These are phyloP conservation scores for Labrus mixtus DNA, from an alignment of 2,113 vertebrate genomes.

Conservation along the genomic window DNA sequence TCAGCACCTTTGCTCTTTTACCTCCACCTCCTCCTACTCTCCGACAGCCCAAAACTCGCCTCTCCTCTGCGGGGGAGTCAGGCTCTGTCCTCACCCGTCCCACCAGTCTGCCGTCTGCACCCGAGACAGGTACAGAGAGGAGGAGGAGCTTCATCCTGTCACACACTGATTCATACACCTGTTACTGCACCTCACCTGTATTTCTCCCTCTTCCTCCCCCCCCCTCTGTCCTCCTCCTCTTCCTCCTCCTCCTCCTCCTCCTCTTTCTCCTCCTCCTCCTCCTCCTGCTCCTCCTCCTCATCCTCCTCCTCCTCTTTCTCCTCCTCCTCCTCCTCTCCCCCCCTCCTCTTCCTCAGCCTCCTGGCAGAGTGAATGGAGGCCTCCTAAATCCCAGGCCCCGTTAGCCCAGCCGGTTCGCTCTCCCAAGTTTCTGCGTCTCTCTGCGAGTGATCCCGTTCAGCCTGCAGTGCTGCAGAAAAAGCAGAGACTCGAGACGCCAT, in stretches of 20 bases:
- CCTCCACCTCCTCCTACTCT: slow-evolving; percentile 30
- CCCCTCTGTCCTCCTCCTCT: slow-evolving; percentile 33
- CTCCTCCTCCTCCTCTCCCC: not conserved
- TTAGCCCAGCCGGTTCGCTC: slow-evolving; percentile 66
- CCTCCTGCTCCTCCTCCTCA: slow-evolving; percentile 40
- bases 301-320: slow-evolving; percentile 32
- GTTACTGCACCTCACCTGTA: not conserved
- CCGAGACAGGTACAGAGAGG: slow-evolving; percentile 79
- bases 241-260: slow-evolving; percentile 62
- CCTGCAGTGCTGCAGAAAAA: slow-evolving; percentile 54
- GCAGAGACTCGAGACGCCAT: slow-evolving; percentile 59
- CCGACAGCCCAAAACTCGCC: slow-evolving; percentile 46
- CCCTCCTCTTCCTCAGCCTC: slow-evolving; percentile 66
- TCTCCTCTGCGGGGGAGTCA: slow-evolving; percentile 43
- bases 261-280: slow-evolving; percentile 67
- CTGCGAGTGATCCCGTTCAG: slow-evolving; percentile 42
- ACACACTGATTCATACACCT: not conserved
- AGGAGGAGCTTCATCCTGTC: not conserved
- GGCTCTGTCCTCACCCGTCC: slow-evolving; percentile 72
- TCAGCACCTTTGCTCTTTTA: slow-evolving; percentile 32
- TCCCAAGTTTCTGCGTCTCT: slow-evolving; percentile 59
- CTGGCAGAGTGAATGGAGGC: slow-evolving; percentile 85
- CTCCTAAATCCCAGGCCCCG: slow-evolving; percentile 73
- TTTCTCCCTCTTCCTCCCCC: not conserved
- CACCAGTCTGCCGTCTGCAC: slow-evolving; percentile 80